These are phyloP conservation scores for Smittia aterrima DNA, from an alignment of 2,888 invertebrate species.

Conservation along the genomic window DNA sequence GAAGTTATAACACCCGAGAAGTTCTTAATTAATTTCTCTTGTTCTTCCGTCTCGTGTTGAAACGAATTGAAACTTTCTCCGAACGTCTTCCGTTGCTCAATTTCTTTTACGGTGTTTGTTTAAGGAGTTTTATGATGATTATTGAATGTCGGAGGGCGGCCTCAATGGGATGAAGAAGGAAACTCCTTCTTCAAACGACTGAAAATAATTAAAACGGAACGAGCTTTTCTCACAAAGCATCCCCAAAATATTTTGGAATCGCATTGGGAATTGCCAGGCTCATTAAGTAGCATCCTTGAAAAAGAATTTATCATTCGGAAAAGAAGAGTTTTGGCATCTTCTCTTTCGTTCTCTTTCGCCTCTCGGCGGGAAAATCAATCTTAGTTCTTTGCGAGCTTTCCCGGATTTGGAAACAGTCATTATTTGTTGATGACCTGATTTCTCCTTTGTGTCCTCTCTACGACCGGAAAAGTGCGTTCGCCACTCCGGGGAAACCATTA, in stretches of 20 bases:
- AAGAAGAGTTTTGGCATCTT: neutral
- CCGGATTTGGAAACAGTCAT: neutral
- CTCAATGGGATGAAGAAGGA: neutral
- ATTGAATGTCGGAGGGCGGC: neutral
- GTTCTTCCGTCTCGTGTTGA: no score
- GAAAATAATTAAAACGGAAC: slow-evolving; percentile 3
- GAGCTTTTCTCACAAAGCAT: neutral
- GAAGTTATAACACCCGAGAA: no score
- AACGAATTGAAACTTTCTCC: no score
- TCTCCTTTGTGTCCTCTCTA: neutral
- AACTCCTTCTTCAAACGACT: neutral
- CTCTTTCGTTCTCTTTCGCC: no score
- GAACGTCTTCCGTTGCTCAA: no score
- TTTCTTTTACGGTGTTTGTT: no score
- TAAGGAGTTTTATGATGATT: neutral
- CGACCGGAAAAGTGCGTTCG: no score
- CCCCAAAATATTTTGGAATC: no score
- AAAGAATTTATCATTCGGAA: neutral
- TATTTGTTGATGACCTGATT: neutral
- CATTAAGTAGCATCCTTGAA: no score
- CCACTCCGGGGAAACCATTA: no score
- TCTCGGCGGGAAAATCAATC: slow-evolving; percentile 30
- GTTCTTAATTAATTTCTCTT: no score
- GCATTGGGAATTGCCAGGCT: no score
- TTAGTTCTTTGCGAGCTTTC: neutral